Percentiles rank a stretch among this genome's conserved stretches.
Evolutionary conservation across 2,113 vertebrate species (phyloP).

Genomic region (Sitta europaea): DNA sequence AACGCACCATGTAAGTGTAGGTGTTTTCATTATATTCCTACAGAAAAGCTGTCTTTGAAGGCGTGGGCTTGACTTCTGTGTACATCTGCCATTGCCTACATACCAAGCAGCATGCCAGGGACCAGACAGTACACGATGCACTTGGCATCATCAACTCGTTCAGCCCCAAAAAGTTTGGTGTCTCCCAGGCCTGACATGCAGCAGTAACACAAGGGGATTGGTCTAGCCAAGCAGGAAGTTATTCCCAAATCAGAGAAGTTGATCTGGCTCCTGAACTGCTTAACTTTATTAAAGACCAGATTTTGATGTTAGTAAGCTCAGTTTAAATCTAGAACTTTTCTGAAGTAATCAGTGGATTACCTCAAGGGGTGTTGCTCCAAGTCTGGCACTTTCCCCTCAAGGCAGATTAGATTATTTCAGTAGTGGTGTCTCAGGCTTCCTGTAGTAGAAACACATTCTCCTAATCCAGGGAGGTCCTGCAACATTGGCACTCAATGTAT

Average conservation of each 20-base stretch:
- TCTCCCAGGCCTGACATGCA: background rate
- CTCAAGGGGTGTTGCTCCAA: background rate
- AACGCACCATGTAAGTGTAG: background rate
- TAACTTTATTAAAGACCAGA: background rate
- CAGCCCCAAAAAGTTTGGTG: background rate
- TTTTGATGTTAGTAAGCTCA: background rate
- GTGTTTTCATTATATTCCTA: slow-evolving; percentile 9
- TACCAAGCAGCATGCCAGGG: background rate
- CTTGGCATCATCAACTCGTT: background rate
- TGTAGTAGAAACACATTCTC: background rate
- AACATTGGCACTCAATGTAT: background rate
- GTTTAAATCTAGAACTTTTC: background rate
- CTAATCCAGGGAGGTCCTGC: background rate
- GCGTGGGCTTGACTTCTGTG: background rate
- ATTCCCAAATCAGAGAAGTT: background rate
- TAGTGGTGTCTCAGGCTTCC: background rate
- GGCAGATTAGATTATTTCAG: background rate
- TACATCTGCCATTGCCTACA: background rate
- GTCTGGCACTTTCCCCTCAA: background rate
- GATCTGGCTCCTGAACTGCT: background rate
- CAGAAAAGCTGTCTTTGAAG: slow-evolving; percentile 1
- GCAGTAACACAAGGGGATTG: background rate
- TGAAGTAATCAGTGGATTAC: background rate
- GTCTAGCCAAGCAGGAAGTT: background rate
- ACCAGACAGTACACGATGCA: background rate